phyloP scores from a whole-genome alignment of 1,140 invertebrate genomes.

The Oryctes rhinoceros region DNA sequence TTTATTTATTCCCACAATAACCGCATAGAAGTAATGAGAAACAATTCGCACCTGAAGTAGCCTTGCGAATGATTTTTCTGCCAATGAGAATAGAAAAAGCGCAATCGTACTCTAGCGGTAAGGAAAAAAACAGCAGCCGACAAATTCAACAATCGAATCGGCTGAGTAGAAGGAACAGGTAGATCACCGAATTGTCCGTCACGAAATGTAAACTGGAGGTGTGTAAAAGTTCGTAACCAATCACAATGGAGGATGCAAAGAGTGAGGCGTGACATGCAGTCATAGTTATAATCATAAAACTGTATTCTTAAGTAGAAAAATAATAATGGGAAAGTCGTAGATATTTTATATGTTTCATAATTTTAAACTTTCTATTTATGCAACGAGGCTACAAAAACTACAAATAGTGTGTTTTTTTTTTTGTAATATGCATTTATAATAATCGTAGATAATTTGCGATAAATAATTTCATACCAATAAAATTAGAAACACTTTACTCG shows the following conservation, averaged over 20 bases:
- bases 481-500: not conserved
- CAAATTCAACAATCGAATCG: conserved; percentile 32
- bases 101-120: not conserved
- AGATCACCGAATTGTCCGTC: conserved; percentile 53
- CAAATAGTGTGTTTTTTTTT: not conserved
- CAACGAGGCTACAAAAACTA: not conserved
- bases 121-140: conserved; percentile 19
- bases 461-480: too few species aligned
- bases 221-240: conserved; percentile 54
- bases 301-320: conserved; percentile 43
- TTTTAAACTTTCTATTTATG: conserved; percentile 17
- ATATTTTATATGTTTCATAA: conserved; percentile 19
- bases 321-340: conserved; percentile 21
- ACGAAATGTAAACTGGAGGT: conserved; percentile 54
- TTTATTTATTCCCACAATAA: not conserved
- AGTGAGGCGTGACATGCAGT: conserved; percentile 55
- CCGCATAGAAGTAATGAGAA: conserved; percentile 21
- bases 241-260: conserved; percentile 48
- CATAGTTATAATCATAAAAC: conserved; percentile 56
- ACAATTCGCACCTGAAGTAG: conserved; percentile 40
- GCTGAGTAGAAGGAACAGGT: conserved; percentile 44
- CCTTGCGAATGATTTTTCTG: conserved; percentile 44
- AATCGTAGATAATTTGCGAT: not conserved
- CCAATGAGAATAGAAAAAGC: conserved; percentile 41
- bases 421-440: not conserved